Evolutionary conservation across 2,113 vertebrate genomes (phyloP).

Genomic region (Taurulus bubalis): DNA sequence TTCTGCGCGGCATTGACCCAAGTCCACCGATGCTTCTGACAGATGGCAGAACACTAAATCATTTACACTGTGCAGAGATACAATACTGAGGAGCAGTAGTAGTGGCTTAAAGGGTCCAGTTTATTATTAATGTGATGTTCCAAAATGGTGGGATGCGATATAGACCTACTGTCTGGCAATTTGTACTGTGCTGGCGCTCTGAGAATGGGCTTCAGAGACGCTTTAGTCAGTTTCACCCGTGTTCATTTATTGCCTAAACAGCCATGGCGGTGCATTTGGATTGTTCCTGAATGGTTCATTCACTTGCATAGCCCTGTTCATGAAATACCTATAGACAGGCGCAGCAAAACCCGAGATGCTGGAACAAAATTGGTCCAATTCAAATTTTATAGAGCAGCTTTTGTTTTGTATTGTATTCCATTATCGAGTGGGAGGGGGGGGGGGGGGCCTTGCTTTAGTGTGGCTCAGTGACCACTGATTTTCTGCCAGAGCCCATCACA

Average conservation of each 20-base stretch:
- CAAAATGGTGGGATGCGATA: conserved; percentile 4
- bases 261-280: conserved; percentile 22
- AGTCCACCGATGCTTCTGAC: conserved; percentile 9
- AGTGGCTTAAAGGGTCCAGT: not conserved
- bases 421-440: conserved; percentile 62
- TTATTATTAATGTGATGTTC: conserved; percentile 12
- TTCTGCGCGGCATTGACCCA: not conserved
- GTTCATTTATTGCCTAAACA: conserved; percentile 50
- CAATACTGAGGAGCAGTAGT: not conserved
- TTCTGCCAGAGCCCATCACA: conserved; percentile 91
- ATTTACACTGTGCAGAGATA: not conserved
- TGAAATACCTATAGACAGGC: conserved; percentile 41
- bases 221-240: conserved; percentile 30
- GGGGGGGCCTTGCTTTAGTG: conserved; percentile 79
- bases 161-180: conserved; percentile 2
- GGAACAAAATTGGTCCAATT: conserved; percentile 73
- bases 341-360: conserved; percentile 34
- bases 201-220: conserved; percentile 22
- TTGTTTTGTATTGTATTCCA: conserved; percentile 78
- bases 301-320: conserved; percentile 3
- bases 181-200: not conserved
- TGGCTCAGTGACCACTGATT: conserved; percentile 91
- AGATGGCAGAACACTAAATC: conserved; percentile 15
- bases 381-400: conserved; percentile 77
- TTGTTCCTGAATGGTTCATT: conserved; percentile 39